phyloP scores from a whole-genome alignment of 1,140 invertebrate species.

The Ostrea denselamellosa region DNA sequence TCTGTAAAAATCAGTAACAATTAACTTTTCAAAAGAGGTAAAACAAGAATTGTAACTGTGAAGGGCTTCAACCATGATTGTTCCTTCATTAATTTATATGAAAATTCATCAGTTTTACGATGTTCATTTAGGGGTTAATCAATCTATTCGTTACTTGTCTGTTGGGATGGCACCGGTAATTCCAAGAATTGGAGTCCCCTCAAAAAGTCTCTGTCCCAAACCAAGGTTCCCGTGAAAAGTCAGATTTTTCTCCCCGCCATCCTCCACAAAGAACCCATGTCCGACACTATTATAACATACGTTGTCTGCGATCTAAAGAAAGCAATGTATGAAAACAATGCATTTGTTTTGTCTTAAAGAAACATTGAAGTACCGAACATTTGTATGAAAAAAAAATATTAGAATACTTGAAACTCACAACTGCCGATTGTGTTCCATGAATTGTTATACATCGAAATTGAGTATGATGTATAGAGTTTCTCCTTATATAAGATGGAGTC shows the following conservation, averaged over 20 bases:
- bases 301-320: constrained; percentile 63
- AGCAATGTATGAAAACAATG: not conserved
- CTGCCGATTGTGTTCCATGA: constrained; percentile 62
- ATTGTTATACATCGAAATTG: constrained; percentile 65
- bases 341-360: not conserved
- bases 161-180: constrained; percentile 34
- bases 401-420: constrained; percentile 43
- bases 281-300: constrained; percentile 69
- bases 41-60: too few relatives aligned
- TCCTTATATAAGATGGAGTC: constrained; percentile 46
- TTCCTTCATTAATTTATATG: too few relatives aligned
- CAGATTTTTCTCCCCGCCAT: constrained; percentile 71
- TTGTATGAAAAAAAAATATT: not conserved
- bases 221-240: constrained; percentile 68
- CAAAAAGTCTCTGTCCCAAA: constrained; percentile 47
- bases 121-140: too few relatives aligned
- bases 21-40: too few relatives aligned
- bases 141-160: constrained; percentile 37
- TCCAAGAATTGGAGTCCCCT: not conserved
- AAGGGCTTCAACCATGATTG: not conserved
- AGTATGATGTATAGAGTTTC: constrained; percentile 64
- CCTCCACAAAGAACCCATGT: constrained; percentile 73
- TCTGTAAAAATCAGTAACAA: not conserved
- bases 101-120: too few relatives aligned
- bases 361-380: not conserved